These are phyloP conservation scores for Hexactinellida sp. DNA, from an alignment of 37 sponge, comb jelly and placozoan species.

Conservation along the genomic window DNA sequence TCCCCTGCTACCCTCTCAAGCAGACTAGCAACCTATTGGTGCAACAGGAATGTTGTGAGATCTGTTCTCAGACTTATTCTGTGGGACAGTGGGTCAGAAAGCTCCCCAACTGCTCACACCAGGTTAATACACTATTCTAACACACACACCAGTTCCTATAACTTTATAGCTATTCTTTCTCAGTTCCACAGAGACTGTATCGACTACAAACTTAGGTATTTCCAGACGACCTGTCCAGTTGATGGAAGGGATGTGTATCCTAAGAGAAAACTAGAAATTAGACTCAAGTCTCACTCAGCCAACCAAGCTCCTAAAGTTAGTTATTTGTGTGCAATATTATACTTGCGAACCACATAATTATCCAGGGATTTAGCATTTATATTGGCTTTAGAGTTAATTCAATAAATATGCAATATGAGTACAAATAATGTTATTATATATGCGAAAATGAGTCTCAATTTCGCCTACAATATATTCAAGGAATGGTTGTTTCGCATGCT, in stretches of 20 bases:
- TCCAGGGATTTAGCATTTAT: no score
- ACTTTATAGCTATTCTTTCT: background rate
- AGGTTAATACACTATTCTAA: conserved; percentile 26
- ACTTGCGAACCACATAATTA: no score
- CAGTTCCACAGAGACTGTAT: conserved; percentile 63
- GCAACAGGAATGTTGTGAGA: conserved; percentile 21
- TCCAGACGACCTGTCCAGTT: background rate
- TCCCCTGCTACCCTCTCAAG: conserved; percentile 46
- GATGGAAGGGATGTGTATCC: conserved; percentile 2
- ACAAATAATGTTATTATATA: no score
- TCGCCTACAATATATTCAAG: no score
- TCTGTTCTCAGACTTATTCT: conserved; percentile 31
- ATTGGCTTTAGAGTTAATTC: no score
- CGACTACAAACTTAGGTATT: conserved; percentile 21
- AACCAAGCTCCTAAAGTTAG: background rate
- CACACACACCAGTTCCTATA: background rate
- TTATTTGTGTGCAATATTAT: no score
- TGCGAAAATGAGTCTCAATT: no score
- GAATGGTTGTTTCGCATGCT: no score
- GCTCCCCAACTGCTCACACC: conserved; percentile 57
- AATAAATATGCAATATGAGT: no score
- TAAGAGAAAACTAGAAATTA: background rate
- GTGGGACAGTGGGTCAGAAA: conserved; percentile 55
- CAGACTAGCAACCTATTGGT: conserved; percentile 26
- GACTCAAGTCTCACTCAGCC: background rate